Evolutionary conservation across 2,113 vertebrate genomes (phyloP).

Genomic region (Pithys albifrons): DNA sequence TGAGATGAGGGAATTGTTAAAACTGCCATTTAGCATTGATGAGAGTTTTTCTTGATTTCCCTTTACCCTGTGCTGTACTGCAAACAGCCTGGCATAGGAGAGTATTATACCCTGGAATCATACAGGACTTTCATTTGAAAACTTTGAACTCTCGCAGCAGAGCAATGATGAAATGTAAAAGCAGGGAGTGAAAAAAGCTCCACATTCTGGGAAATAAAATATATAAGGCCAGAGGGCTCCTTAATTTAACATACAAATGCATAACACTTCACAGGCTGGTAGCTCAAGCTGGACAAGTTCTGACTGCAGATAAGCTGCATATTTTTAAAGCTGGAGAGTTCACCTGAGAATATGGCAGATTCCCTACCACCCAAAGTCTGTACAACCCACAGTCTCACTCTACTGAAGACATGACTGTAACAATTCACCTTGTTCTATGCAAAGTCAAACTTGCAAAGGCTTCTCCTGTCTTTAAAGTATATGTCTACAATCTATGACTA

Average conservation of each 20-base stretch:
- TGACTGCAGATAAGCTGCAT: conserved; percentile 35
- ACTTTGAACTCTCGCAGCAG: background rate
- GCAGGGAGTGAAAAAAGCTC: background rate
- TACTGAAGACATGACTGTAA: background rate
- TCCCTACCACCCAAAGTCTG: background rate
- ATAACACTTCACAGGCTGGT: conserved; percentile 26
- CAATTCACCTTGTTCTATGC: background rate
- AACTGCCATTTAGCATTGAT: background rate
- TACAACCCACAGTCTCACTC: background rate
- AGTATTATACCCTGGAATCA: background rate
- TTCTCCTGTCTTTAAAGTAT: background rate
- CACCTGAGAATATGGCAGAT: background rate
- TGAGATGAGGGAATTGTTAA: background rate
- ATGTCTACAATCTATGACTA: background rate
- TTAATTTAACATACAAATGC: conserved; percentile 44
- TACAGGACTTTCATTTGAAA: background rate
- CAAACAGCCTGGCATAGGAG: background rate
- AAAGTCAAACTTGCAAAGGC: background rate
- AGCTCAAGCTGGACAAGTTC: conserved; percentile 34
- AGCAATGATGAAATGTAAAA: conserved; percentile 26
- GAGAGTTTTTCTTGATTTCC: background rate
- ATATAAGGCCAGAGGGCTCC: conserved; percentile 30
- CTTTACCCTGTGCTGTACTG: background rate
- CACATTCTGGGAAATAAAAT: background rate
- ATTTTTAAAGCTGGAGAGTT: conserved; percentile 19